These are phyloP conservation scores for Falco concolor DNA, from an alignment of 2,797 vertebrate species.

Conservation along the genomic window DNA sequence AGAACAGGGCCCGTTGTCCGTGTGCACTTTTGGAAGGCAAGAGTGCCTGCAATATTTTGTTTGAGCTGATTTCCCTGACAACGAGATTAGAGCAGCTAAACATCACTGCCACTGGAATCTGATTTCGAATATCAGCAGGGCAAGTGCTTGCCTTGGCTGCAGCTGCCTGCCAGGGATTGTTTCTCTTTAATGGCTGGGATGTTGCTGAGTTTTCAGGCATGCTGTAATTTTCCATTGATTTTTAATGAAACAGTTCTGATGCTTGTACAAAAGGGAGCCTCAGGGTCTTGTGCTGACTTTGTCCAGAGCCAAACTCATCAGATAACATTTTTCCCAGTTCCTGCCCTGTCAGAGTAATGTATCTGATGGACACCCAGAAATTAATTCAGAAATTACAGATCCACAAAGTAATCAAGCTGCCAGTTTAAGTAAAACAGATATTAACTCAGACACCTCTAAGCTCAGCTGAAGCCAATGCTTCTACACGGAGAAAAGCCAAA, in stretches of 20 bases:
- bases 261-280: background rate
- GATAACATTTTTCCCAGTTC: background rate
- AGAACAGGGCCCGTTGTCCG: background rate
- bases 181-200: background rate
- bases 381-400: background rate
- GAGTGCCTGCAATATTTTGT: background rate
- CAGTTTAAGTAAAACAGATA: background rate
- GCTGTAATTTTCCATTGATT: slow-evolving; percentile 4
- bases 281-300: background rate
- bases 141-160: fast-evolving
- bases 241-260: slow-evolving; percentile 17
- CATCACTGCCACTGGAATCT: background rate
- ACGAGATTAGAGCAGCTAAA: background rate
- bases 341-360: background rate
- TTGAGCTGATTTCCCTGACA: background rate
- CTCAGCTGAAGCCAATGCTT: background rate
- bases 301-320: background rate
- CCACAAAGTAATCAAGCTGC: background rate
- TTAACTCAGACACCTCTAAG: background rate
- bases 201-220: background rate
- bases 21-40: fast-evolving
- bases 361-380: background rate
- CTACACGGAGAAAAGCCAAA: background rate
- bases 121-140: background rate
- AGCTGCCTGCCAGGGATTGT: background rate